Evolutionary conservation across 2,888 invertebrate genomes (phyloP).

Genomic region (Rhabditoides inermis): DNA sequence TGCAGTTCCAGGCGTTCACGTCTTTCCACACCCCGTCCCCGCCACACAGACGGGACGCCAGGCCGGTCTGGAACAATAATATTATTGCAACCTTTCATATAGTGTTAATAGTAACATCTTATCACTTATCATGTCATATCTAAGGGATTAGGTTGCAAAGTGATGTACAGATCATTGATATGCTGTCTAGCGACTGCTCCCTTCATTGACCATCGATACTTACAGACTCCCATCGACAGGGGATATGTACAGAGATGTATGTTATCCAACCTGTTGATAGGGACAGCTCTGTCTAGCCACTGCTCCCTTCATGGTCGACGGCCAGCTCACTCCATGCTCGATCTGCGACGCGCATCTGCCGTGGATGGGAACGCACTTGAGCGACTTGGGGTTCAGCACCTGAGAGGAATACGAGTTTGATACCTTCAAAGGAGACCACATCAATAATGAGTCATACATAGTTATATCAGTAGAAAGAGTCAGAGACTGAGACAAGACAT

Average conservation of each 20-base stretch:
- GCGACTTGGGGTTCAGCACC: slow-evolving; percentile 34
- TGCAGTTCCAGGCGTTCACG: slow-evolving; percentile 44
- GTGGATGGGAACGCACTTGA: slow-evolving; percentile 29
- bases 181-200: no score
- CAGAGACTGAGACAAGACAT: no score
- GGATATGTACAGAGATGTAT: background rate
- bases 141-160: no score
- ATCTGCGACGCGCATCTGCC: slow-evolving; percentile 42
- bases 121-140: no score
- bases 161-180: no score
- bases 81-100: no score
- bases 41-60: slow-evolving; percentile 37
- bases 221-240: no score
- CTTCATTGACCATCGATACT: background rate
- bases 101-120: no score
- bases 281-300: slow-evolving; percentile 1
- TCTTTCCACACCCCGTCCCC: slow-evolving; percentile 30
- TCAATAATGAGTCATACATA: no score
- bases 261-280: background rate
- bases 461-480: no score
- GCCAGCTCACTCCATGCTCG: slow-evolving; percentile 46
- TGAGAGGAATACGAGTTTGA: no score
- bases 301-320: slow-evolving; percentile 34
- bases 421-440: no score
- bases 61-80: slow-evolving; percentile 29